These are phyloP conservation scores for Engraulis encrasicolus DNA, from an alignment of 2,113 vertebrate genomes.

Conservation along the genomic window DNA sequence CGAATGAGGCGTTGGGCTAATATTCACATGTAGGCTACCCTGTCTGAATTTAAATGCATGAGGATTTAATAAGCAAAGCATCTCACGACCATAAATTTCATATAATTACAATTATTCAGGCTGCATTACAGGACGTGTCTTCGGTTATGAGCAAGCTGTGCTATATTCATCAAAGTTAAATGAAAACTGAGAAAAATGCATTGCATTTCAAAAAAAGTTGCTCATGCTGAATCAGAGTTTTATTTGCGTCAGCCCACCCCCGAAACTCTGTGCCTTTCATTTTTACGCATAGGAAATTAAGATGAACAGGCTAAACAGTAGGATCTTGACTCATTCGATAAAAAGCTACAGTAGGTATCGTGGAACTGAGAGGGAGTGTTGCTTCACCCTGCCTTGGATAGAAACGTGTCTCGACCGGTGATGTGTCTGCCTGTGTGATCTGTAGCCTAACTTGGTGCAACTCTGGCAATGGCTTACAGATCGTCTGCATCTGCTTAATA, in stretches of 20 bases:
- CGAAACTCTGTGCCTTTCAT: too few species aligned
- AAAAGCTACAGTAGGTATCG: too few species aligned
- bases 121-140: constrained; percentile 2
- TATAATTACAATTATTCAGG: background rate
- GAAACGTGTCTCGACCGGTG: too few species aligned
- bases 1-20: background rate
- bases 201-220: background rate
- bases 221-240: background rate
- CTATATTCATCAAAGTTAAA: constrained; percentile 19
- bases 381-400: too few species aligned
- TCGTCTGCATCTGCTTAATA: too few species aligned
- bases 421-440: too few species aligned
- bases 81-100: constrained; percentile 12
- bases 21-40: background rate
- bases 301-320: too few species aligned
- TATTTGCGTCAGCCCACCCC: background rate
- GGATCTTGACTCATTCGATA: too few species aligned
- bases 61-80: background rate
- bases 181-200: constrained; percentile 10
- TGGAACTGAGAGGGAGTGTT: too few species aligned
- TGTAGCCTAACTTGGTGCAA: too few species aligned
- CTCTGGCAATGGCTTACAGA: too few species aligned
- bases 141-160: background rate
- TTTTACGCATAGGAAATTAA: too few species aligned
- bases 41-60: constrained; percentile 16